A percentile compares a stretch with the other conserved stretches of the same genome.
These are phyloP conservation scores for Leptoclinus maculatus DNA, from an alignment of 2,797 vertebrate genomes.

Conservation along the genomic window DNA sequence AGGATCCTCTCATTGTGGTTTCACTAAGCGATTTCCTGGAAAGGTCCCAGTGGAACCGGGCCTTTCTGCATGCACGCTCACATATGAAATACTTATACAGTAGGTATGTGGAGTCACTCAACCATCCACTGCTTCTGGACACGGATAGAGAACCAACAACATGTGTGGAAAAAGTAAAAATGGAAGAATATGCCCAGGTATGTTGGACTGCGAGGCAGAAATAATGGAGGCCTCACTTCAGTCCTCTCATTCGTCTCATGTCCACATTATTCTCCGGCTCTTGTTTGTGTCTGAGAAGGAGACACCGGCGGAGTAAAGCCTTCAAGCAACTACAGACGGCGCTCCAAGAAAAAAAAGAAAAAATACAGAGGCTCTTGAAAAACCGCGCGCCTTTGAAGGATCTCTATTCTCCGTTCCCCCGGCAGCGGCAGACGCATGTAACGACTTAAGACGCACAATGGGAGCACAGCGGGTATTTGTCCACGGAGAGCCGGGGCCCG, in stretches of 20 bases:
- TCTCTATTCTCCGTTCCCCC: conserved; percentile 66
- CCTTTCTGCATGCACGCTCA: not conserved
- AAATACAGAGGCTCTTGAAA: conserved; percentile 63
- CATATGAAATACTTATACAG: not conserved
- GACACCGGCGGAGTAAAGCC: conserved; percentile 51
- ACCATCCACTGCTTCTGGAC: not conserved
- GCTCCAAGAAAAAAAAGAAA: conserved; percentile 40
- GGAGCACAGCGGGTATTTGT: conserved; percentile 68
- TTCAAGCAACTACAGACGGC: conserved; percentile 56
- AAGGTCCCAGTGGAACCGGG: not conserved
- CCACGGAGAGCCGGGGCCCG: conserved; percentile 65
- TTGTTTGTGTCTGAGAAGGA: conserved; percentile 58
- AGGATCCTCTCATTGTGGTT: not conserved
- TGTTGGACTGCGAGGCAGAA: conserved; percentile 37
- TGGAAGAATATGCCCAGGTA: not conserved
- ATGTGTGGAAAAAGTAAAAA: not conserved
- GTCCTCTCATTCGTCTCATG: conserved; percentile 53
- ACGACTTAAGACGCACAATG: conserved; percentile 73
- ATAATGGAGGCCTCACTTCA: conserved; percentile 63
- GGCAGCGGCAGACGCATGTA: conserved; percentile 58
- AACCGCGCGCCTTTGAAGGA: conserved; percentile 73
- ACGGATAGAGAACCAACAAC: not conserved
- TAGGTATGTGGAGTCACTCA: not conserved
- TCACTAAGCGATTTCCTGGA: not conserved
- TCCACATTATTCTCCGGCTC: conserved; percentile 52